phyloP scores from a whole-genome alignment of 2,888 invertebrate species.

The Brenthis daphne region DNA sequence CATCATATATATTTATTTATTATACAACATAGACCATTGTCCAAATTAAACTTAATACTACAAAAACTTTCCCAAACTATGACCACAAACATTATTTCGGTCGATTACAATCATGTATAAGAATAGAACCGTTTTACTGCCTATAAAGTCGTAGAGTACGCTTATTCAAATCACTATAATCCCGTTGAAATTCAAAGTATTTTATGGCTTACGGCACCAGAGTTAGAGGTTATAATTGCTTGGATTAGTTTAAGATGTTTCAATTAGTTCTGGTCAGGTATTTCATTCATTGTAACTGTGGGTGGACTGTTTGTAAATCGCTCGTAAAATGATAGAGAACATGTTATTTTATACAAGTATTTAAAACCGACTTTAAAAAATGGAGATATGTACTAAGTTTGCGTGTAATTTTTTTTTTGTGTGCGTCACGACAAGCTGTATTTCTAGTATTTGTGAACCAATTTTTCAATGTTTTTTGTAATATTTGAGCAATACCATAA shows the following conservation, averaged over 20 bases:
- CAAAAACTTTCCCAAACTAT: conserved; percentile 18
- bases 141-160: conserved; percentile 44
- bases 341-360: conserved; percentile 4
- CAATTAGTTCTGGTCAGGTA: conserved; percentile 36
- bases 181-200: conserved; percentile 18
- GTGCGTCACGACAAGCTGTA: no score
- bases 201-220: conserved; percentile 1
- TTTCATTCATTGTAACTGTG: conserved; percentile 34
- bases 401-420: no score
- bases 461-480: no score
- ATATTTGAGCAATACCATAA: no score
- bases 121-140: conserved; percentile 44
- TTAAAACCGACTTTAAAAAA: background rate
- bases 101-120: conserved; percentile 31
- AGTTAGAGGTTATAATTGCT: conserved; percentile 23
- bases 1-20: no score
- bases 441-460: no score
- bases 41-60: background rate
- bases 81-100: conserved; percentile 33
- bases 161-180: conserved; percentile 34
- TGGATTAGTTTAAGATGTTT: conserved; percentile 28
- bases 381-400: no score
- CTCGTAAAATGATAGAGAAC: conserved; percentile 23
- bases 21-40: no score
- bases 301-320: conserved; percentile 29